Conservation (phyloP, 1,140 invertebrate genomes). For the Camponotus vicinus region DNA sequence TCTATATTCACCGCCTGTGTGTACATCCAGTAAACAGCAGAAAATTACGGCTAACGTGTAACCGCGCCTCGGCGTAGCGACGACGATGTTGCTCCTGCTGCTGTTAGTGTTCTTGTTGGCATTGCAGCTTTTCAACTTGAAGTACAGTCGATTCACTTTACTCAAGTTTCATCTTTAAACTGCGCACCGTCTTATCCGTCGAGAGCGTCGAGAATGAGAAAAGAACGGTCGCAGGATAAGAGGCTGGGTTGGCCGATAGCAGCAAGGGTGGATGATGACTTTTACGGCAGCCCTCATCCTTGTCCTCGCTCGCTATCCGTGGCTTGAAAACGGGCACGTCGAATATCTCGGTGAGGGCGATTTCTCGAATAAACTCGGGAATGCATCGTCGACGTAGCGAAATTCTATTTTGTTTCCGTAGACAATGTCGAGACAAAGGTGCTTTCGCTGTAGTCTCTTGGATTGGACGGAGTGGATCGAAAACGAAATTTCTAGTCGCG, state of each 20-base stretch:
- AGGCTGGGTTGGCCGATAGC: slow-evolving; percentile 33
- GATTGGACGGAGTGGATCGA: neutral
- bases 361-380: slow-evolving; percentile 60
- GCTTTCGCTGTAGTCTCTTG: neutral
- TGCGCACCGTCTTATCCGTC: slow-evolving; percentile 53
- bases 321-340: slow-evolving; percentile 59
- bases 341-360: slow-evolving; percentile 55
- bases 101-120: slow-evolving; percentile 44
- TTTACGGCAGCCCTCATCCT: slow-evolving; percentile 68
- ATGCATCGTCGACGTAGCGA: slow-evolving; percentile 56
- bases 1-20: slow-evolving; percentile 74
- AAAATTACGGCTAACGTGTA: slow-evolving; percentile 75
- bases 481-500: slow-evolving; percentile 35
- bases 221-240: slow-evolving; percentile 36
- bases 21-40: slow-evolving; percentile 78
- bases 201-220: slow-evolving; percentile 33
- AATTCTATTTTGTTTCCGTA: slow-evolving; percentile 54
- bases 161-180: slow-evolving; percentile 66
- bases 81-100: slow-evolving; percentile 54
- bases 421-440: slow-evolving; percentile 34
- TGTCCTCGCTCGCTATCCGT: slow-evolving; percentile 23
- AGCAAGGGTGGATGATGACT: slow-evolving; percentile 60
- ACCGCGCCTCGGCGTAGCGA: neutral
- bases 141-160: slow-evolving; percentile 61
- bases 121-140: slow-evolving; percentile 68